Percentiles rank a stretch among this genome's conserved stretches.
Conservation (phyloP, 2,113 vertebrate species). For the Plectropomus leopardus region DNA sequence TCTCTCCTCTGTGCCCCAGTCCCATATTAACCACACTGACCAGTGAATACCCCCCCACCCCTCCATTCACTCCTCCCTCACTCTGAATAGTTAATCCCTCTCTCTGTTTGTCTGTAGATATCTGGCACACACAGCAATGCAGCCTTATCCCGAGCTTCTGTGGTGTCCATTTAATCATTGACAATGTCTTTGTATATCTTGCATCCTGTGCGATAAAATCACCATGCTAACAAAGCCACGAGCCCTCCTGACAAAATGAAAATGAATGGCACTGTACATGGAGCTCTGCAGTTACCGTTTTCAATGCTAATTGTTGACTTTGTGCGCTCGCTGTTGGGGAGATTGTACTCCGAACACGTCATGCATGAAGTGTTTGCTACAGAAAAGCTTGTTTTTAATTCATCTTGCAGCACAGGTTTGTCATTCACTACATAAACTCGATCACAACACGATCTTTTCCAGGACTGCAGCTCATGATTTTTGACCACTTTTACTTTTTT, state of each 20-base stretch:
- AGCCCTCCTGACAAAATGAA: conserved; percentile 38
- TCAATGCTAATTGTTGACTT: conserved; percentile 55
- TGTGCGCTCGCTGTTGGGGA: not conserved
- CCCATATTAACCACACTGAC: conserved; percentile 22
- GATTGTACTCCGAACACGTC: conserved; percentile 20
- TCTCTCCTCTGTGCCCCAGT: conserved; percentile 26
- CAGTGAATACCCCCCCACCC: conserved; percentile 15
- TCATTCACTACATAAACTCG: not conserved
- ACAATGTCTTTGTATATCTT: conserved; percentile 74
- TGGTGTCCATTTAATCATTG: conserved; percentile 71
- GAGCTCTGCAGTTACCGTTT: conserved; percentile 14
- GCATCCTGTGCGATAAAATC: conserved; percentile 72
- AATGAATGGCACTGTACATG: conserved; percentile 32
- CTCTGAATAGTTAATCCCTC: conserved; percentile 69
- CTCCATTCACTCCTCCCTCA: conserved; percentile 10
- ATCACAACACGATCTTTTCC: not conserved
- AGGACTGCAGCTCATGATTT: not conserved
- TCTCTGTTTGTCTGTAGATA: conserved; percentile 65
- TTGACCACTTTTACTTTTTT: not conserved
- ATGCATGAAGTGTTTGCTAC: not conserved
- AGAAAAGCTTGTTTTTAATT: conserved; percentile 27
- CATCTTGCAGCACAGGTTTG: not conserved
- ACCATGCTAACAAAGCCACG: conserved; percentile 54
- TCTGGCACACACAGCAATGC: conserved; percentile 64
- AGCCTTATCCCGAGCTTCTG: conserved; percentile 61